These are phyloP conservation scores for Epistrophe eligans DNA, from an alignment of 2,888 invertebrate species.

Conservation along the genomic window DNA sequence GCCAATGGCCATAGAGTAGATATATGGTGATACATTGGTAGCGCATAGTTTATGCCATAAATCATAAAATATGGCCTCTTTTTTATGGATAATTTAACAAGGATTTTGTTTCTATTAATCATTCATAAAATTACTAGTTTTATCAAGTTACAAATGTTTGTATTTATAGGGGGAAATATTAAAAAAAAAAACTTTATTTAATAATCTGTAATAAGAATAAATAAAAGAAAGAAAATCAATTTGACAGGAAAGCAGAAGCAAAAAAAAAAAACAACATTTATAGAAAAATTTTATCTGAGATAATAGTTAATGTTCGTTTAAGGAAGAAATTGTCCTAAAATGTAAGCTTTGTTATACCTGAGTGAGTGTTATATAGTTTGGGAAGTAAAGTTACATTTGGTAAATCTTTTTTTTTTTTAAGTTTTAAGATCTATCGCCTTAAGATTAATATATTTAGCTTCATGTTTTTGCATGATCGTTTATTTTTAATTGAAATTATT, in stretches of 20 bases:
- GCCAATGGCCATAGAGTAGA: background rate
- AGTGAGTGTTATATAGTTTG: no score
- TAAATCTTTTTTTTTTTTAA: no score
- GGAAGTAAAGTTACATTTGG: no score
- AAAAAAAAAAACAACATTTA: background rate
- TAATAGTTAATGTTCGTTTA: no score
- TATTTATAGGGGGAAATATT: background rate
- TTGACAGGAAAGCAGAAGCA: background rate
- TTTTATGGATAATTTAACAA: background rate
- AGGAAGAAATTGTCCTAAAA: no score
- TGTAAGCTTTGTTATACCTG: no score
- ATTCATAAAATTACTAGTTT: background rate
- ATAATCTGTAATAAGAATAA: background rate
- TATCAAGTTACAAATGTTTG: background rate
- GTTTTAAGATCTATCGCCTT: no score
- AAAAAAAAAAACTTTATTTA: background rate
- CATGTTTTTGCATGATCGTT: no score
- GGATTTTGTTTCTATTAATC: conserved; percentile 7
- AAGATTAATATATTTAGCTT: no score
- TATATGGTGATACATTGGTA: background rate
- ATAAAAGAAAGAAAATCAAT: no score
- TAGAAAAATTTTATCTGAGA: no score
- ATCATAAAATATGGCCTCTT: conserved; percentile 14
- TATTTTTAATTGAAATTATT: no score
- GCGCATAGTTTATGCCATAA: conserved; percentile 2